Conservation (phyloP, 2,888 invertebrate species). For the Steromphala cineraria region DNA sequence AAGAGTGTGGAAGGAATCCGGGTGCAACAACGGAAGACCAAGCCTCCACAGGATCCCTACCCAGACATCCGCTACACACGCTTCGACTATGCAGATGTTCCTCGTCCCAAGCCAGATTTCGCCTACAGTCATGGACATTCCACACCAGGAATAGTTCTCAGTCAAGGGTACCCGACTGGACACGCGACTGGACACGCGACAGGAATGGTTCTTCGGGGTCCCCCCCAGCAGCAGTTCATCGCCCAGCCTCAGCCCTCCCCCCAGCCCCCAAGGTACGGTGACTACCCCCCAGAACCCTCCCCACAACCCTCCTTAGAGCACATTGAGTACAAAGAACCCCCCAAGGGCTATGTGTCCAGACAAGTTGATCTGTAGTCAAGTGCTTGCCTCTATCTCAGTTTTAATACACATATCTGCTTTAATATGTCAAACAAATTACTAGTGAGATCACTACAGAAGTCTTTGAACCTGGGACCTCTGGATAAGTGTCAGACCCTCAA, state of each 20-base stretch:
- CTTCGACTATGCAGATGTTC: background rate
- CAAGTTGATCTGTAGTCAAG: conserved; percentile 32
- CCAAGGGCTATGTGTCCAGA: conserved; percentile 23
- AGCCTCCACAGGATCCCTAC: background rate
- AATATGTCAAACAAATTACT: too few relatives aligned
- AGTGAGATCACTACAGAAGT: too few relatives aligned
- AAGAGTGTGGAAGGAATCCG: conserved; percentile 32
- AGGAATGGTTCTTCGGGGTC: background rate
- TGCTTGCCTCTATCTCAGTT: too few relatives aligned
- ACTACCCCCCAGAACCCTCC: background rate
- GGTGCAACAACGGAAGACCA: conserved; percentile 30
- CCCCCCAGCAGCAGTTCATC: background rate
- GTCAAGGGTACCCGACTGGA: too few relatives aligned
- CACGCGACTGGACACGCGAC: background rate
- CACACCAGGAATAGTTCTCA: too few relatives aligned
- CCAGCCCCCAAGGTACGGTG: background rate
- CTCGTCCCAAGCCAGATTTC: background rate
- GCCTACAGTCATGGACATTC: background rate
- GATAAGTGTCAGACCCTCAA: too few relatives aligned
- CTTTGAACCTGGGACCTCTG: too few relatives aligned
- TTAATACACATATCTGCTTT: too few relatives aligned
- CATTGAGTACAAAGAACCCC: conserved; percentile 22
- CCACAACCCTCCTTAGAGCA: conserved; percentile 28
- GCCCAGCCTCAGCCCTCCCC: background rate
- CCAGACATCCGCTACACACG: background rate